These are phyloP conservation scores for Silurus aristotelis DNA, from an alignment of 2,797 vertebrate species.

Conservation along the genomic window DNA sequence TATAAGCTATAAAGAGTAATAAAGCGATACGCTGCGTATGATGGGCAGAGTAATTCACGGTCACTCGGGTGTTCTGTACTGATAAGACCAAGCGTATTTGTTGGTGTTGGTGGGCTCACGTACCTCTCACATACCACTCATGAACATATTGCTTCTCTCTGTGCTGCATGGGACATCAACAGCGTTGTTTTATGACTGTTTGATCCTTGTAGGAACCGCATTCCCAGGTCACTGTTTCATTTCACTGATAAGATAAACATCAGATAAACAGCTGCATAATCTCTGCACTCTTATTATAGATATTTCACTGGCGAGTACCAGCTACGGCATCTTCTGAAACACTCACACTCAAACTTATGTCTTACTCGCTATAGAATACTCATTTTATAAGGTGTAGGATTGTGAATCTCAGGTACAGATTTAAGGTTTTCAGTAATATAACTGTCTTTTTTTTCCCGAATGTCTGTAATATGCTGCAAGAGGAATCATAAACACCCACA, in stretches of 20 bases:
- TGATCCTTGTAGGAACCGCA: constrained; percentile 16
- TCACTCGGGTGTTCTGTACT: background rate
- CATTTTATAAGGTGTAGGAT: no score
- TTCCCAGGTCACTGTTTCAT: constrained; percentile 7
- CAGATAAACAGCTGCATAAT: constrained; percentile 11
- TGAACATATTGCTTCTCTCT: background rate
- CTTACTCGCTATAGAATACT: background rate
- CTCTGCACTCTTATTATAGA: background rate
- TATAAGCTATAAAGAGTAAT: background rate
- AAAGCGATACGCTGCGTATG: background rate
- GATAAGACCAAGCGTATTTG: background rate
- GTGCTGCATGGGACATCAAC: background rate
- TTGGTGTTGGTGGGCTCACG: background rate
- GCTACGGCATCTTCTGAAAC: background rate
- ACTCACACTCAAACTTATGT: background rate
- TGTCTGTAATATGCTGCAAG: background rate
- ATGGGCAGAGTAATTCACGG: background rate
- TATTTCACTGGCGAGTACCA: background rate
- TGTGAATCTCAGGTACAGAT: background rate
- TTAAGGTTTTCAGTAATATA: background rate
- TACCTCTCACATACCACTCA: background rate
- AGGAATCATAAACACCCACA: constrained; percentile 11
- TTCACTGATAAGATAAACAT: constrained; percentile 22
- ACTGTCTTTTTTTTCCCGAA: background rate
- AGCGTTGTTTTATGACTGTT: constrained; percentile 8